Conservation (phyloP, 2,888 invertebrate species). For the Spilarctia lutea region DNA sequence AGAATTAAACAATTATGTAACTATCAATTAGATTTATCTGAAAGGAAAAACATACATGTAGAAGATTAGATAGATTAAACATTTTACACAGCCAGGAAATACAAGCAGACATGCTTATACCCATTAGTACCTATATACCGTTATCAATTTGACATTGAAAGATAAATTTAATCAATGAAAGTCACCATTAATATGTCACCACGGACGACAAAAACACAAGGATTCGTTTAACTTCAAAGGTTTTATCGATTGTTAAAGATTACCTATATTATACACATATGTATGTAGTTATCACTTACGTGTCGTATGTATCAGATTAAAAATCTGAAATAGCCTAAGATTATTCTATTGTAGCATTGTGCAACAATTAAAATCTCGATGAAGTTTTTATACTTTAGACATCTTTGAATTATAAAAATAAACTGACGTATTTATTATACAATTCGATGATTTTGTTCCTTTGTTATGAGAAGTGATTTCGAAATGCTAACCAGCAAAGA, state of each 20-base stretch:
- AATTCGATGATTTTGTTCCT: background rate
- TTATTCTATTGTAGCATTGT: background rate
- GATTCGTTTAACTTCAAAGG: conserved; percentile 23
- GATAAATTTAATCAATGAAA: conserved; percentile 68
- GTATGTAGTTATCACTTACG: conserved; percentile 25
- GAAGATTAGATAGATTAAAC: conserved; percentile 8
- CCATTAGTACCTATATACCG: conserved; percentile 20
- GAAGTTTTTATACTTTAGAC: background rate
- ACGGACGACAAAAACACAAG: conserved; percentile 34
- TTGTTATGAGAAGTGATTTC: background rate
- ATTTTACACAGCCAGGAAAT: conserved; percentile 15
- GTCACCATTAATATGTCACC: conserved; percentile 47
- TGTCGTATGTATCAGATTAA: background rate
- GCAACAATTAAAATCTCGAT: background rate
- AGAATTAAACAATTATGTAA: background rate
- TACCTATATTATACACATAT: conserved; percentile 10
- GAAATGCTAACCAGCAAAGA: background rate
- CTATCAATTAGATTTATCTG: background rate
- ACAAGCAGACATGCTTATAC: conserved; percentile 8
- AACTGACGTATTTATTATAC: background rate
- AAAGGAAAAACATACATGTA: background rate
- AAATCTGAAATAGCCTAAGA: background rate
- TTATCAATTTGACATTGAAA: conserved; percentile 72
- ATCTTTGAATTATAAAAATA: background rate
- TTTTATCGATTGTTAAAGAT: conserved; percentile 27